These are phyloP conservation scores for Buceros bicornis DNA, from an alignment of 2,797 vertebrate species.

Conservation along the genomic window DNA sequence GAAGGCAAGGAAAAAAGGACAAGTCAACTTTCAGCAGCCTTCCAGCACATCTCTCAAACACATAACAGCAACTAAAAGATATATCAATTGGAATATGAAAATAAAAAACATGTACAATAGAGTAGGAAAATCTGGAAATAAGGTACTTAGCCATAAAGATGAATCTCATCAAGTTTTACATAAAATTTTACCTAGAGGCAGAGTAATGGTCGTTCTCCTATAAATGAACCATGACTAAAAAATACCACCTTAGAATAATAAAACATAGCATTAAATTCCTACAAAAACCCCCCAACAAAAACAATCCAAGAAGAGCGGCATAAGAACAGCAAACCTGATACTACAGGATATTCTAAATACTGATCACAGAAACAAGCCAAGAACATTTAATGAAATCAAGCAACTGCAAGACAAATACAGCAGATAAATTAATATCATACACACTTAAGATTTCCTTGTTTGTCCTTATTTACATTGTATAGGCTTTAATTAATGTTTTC, in stretches of 20 bases:
- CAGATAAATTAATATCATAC: neutral
- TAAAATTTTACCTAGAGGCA: neutral
- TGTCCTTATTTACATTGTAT: neutral
- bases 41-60: neutral
- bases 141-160: neutral
- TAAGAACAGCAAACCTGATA: neutral
- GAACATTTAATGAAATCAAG: neutral
- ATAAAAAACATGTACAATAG: neutral
- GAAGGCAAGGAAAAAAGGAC: neutral
- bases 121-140: neutral
- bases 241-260: neutral
- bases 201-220: neutral
- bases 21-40: neutral
- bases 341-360: neutral
- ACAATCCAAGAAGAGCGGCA: no score
- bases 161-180: neutral
- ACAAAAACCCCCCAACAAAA: neutral
- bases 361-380: neutral
- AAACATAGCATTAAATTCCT: neutral
- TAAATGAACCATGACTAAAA: neutral
- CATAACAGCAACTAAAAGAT: neutral
- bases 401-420: neutral
- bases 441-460: neutral
- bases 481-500: neutral
- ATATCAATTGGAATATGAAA: neutral